Evolutionary conservation across 1,140 invertebrate species (phyloP).

Genomic region (Pachypeltis micranthus): DNA sequence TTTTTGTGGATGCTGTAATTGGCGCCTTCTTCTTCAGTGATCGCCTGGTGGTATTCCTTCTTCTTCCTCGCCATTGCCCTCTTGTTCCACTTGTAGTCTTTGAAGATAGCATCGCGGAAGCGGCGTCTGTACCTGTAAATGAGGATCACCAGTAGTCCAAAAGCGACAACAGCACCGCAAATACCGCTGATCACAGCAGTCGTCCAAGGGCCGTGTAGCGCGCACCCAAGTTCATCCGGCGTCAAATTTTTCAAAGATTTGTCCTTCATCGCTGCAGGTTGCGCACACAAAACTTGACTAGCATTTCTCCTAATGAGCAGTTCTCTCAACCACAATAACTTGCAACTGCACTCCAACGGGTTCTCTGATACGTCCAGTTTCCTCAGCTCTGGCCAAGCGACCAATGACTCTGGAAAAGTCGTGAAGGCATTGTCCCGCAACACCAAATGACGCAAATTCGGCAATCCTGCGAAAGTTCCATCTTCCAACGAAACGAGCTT

Average conservation of each 20-base stretch:
- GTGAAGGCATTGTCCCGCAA: constrained; percentile 66
- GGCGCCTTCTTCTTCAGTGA: constrained; percentile 60
- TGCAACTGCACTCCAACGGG: constrained; percentile 68
- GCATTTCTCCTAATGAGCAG: constrained; percentile 55
- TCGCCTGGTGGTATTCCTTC: constrained; percentile 77
- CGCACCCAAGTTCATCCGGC: constrained; percentile 66
- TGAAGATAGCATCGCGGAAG: constrained; percentile 62
- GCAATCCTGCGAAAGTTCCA: constrained; percentile 59
- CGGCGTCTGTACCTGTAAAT: constrained; percentile 61
- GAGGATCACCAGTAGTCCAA: constrained; percentile 53
- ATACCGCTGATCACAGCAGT: constrained; percentile 65
- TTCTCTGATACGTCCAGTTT: constrained; percentile 69
- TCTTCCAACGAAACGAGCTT: constrained; percentile 55
- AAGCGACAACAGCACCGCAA: constrained; percentile 51
- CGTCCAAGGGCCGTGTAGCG: constrained; percentile 56
- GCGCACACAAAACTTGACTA: constrained; percentile 58
- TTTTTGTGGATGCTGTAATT: constrained; percentile 41
- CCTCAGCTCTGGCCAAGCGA: constrained; percentile 64
- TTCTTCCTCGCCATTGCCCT: constrained; percentile 63
- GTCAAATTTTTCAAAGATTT: constrained; percentile 52
- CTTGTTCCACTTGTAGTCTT: constrained; percentile 71
- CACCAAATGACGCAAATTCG: constrained; percentile 59
- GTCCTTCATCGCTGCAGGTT: constrained; percentile 55
- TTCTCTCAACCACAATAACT: constrained; percentile 64
- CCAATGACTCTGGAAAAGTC: constrained; percentile 57